These are phyloP conservation scores for Eurytoma californica DNA, from an alignment of 2,888 invertebrate genomes.

Conservation along the genomic window DNA sequence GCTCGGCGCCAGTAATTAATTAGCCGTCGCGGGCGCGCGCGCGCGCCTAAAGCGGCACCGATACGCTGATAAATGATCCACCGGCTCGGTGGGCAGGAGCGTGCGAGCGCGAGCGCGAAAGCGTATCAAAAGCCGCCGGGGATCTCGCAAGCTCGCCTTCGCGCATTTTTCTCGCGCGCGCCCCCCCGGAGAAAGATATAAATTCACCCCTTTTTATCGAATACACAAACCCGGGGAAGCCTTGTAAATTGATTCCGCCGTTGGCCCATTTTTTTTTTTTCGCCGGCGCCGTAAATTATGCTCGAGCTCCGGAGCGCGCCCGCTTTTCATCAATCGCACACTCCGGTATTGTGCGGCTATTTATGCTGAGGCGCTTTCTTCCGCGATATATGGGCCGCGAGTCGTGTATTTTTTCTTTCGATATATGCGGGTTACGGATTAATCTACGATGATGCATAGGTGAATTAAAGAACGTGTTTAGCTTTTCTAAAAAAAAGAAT, in stretches of 20 bases:
- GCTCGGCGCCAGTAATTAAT: constrained; percentile 2
- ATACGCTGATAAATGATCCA: constrained; percentile 41
- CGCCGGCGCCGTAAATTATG: not conserved
- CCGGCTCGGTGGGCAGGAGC: not conserved
- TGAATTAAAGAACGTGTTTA: no score
- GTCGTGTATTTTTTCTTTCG: no score
- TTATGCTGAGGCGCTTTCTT: no score
- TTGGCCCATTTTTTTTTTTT: not conserved
- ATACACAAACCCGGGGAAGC: not conserved
- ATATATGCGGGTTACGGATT: no score
- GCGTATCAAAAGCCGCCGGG: no score
- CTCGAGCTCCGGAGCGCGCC: no score
- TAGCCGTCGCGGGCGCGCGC: not conserved
- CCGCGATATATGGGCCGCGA: no score
- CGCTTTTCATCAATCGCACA: no score
- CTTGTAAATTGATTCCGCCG: constrained; percentile 9
- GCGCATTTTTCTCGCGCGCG: not conserved
- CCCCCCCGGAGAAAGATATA: constrained; percentile 10
- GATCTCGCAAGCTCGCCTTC: not conserved
- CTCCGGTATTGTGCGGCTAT: no score
- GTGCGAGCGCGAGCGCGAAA: not conserved
- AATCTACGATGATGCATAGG: no score
- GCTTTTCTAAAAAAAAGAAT: no score
- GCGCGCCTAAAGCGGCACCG: not conserved
- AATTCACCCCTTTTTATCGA: constrained; percentile 31